Conservation (phyloP, 2,113 vertebrate genomes). For the Anseranas semipalmata region DNA sequence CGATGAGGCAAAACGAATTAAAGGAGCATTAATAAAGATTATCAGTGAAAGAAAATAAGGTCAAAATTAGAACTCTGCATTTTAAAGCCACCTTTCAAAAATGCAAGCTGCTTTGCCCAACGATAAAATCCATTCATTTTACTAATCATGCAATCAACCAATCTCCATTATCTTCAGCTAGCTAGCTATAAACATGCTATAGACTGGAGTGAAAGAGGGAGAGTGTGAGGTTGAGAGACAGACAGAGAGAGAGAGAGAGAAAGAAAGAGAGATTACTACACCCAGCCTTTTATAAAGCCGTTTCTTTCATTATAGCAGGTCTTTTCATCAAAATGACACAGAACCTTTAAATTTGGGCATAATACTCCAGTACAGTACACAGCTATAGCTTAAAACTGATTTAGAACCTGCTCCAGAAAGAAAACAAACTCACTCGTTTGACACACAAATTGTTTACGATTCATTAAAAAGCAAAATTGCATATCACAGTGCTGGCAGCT, state of each 20-base stretch:
- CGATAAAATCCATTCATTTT: slow-evolving; percentile 67
- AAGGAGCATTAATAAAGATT: slow-evolving; percentile 65
- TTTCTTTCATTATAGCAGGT: slow-evolving; percentile 81
- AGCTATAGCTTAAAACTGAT: slow-evolving; percentile 63
- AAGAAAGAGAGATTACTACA: slow-evolving; percentile 67
- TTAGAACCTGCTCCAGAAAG: slow-evolving; percentile 72
- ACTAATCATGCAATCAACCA: slow-evolving; percentile 61
- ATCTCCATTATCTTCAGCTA: slow-evolving; percentile 68
- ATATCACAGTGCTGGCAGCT: slow-evolving; percentile 81
- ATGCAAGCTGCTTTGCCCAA: slow-evolving; percentile 54
- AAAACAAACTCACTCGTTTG: slow-evolving; percentile 83
- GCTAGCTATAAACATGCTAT: slow-evolving; percentile 70
- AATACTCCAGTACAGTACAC: slow-evolving; percentile 66
- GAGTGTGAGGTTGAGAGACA: slow-evolving; percentile 65
- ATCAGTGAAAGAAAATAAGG: slow-evolving; percentile 65
- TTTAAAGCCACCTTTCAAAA: slow-evolving; percentile 62
- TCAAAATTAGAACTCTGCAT: slow-evolving; percentile 54
- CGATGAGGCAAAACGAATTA: slow-evolving; percentile 29
- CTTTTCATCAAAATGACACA: slow-evolving; percentile 75
- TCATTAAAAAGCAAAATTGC: slow-evolving; percentile 88
- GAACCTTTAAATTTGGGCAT: slow-evolving; percentile 73
- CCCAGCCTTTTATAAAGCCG: slow-evolving; percentile 75
- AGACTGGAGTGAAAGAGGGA: slow-evolving; percentile 69
- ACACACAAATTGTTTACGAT: slow-evolving; percentile 86
- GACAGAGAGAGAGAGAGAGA: slow-evolving; percentile 12